Evolutionary conservation across 1,140 invertebrate species (phyloP), one percentile per base, ranked within the genome.

Genomic region (Tetraneura akinire): DNA sequence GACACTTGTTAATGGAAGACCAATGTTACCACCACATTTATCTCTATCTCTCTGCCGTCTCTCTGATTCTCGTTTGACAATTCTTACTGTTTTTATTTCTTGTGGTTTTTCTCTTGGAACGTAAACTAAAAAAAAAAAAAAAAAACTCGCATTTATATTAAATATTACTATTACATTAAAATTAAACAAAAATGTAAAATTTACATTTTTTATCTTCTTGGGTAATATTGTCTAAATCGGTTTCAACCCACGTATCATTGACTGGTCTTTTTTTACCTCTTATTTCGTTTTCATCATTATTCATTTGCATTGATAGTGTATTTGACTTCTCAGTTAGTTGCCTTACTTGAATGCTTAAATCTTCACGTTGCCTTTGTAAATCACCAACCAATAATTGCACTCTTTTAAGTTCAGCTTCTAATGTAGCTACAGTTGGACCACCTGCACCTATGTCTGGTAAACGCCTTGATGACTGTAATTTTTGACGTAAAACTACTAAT

Each of bases 31-130:
- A 80, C 85, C 87, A 57, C 21, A 78, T 80, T 87, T 84, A 80
- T 89, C 87, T 81, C 91, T 88, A 84, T 94, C 93, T 74, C 92
- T 88, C 84, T 94, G 92, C 1, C 93, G 87, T 64, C 93, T 88
- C 85, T 96, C 95, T 29, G 94, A 94, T 84, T 96, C 94, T 32
- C 95, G 87, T 87, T 97, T 97, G 0, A 97, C 95, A 83, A 96
- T 96, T 78, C 96, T 89, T 29, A 97, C 95, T 1, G 96, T 97
- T 88, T 96, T 95, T 32, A 95, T 94, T 86, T 95, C 93, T 85
- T 92, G 92, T 82, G 92, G 93, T 83, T 96, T 94, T 53, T 94
- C 91, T 85, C 90, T 91, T 1, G 92, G 91, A 47, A 94, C 86
- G 81, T 93, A 90, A 80, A 90, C 92, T 92, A 83, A 6, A 86